Base-by-base conservation (phyloP, 2,113 vertebrate species). In the Percopsis transmontana region DNA sequence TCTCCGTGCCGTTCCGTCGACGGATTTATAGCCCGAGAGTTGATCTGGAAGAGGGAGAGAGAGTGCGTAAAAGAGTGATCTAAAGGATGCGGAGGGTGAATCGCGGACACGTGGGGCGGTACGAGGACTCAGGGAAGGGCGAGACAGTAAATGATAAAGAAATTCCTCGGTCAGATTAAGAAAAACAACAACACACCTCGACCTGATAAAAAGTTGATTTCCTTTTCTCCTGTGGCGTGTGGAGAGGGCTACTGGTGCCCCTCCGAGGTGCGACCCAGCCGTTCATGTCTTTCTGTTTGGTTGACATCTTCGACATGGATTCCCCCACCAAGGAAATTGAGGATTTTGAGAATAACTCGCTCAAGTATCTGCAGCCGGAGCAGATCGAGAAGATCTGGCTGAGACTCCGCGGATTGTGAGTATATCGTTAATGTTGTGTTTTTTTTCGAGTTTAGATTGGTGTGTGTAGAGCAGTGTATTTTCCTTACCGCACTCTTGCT, bases 331-430 rank as follows among this genome's bases (percentile, higher is more conserved):
- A 94, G 88, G 95, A 96, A 77, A 96, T 96, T 1, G 95, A 96
- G 92, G 95, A 96, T 93, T 96, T 96, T 80, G 95, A 96, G 89
- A 96, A 91, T 90, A 96, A 94, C 89, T 95, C 95, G 72, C 90
- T 96, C 87, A 95, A 95, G 89, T 94, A 96, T 77, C 89, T 96
- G 18, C 95, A 96, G 72, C 92, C 95, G 0, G 95, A 96, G 64
- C 95, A 96, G 87, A 96, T 96, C 67, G 95, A 96, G 91, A 96
- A 96, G 90, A 96, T 96, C 79, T 96, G 95, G 95, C 94, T 96
- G 70, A 93, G 95, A 58, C 93, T 96, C 69, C 91, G 95, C 79
- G 94, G 95, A 88, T 91, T 96, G 95, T 96, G 88, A 96, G 95
- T 95, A 92, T 23, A 60, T 42, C 12, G 41, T 15, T 15, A 4